Conservation (phyloP, 2,113 vertebrate species). For the Candoia aspera region DNA sequence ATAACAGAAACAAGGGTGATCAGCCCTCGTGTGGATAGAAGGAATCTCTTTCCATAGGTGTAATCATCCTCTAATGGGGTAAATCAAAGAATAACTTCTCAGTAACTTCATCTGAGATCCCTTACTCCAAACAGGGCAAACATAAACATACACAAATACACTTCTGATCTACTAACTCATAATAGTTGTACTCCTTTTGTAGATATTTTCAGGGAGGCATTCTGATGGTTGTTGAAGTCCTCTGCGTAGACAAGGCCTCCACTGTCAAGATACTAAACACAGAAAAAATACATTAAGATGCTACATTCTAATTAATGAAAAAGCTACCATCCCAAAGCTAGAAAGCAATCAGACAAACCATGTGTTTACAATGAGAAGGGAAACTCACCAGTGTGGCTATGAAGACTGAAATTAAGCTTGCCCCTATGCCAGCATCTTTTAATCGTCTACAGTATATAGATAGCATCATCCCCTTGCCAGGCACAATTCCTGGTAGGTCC, state of each 20-base stretch:
- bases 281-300: background rate
- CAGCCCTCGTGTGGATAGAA: background rate
- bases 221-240: background rate
- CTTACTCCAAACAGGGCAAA: background rate
- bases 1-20: background rate
- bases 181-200: constrained; percentile 2
- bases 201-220: background rate
- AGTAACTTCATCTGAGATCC: background rate
- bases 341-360: constrained; percentile 21
- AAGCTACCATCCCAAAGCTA: constrained; percentile 18
- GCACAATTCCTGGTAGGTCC: constrained; percentile 1
- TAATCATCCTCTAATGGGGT: background rate
- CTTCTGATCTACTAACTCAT: background rate
- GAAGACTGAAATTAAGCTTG: constrained; percentile 28
- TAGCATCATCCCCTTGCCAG: background rate
- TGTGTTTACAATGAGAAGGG: constrained; percentile 39
- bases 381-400: constrained; percentile 31
- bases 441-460: background rate
- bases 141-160: background rate
- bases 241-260: background rate
- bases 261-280: constrained; percentile 21
- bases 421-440: constrained; percentile 24
- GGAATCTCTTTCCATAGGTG: background rate
- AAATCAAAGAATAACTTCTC: background rate
- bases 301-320: constrained; percentile 7